Evolutionary conservation across 2,888 invertebrate genomes (phyloP).

Genomic region (Drosophila anomalipes): DNA sequence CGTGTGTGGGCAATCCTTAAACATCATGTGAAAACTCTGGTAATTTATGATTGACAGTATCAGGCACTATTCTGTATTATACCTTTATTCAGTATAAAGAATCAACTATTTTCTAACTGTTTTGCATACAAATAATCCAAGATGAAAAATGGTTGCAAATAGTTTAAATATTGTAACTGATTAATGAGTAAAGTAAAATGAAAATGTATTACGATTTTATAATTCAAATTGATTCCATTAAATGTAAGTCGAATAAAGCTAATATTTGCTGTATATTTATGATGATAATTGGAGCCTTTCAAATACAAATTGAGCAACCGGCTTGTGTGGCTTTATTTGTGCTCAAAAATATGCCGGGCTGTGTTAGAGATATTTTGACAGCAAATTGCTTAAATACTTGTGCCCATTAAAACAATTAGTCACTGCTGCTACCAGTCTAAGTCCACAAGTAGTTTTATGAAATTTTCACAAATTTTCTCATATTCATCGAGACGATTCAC

Average conservation of each 20-base stretch:
- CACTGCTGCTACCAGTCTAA: constrained; percentile 41
- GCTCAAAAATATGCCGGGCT: constrained; percentile 30
- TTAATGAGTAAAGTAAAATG: background rate
- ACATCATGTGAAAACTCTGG: constrained; percentile 66
- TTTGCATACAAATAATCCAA: background rate
- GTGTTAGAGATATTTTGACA: constrained; percentile 44
- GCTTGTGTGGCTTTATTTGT: background rate
- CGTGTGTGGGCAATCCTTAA: constrained; percentile 78
- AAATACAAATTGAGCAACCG: background rate
- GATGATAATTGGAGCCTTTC: constrained; percentile 18
- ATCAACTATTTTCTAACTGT: constrained; percentile 12
- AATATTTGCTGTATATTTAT: background rate
- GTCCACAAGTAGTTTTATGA: constrained; percentile 60
- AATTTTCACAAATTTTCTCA: constrained; percentile 79
- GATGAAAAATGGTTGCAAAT: background rate
- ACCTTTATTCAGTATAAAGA: constrained; percentile 4
- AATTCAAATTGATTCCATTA: background rate
- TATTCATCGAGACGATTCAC: constrained; percentile 80
- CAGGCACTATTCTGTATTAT: constrained; percentile 41
- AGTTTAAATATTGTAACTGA: background rate
- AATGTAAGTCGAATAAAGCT: background rate
- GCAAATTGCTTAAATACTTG: constrained; percentile 69
- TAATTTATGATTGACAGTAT: constrained; percentile 74
- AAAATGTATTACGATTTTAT: background rate
- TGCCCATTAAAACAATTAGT: constrained; percentile 72